Percentiles rank a stretch among this genome's conserved stretches.
phyloP scores from a whole-genome alignment of 2,113 vertebrate genomes.

The Desmodus rotundus region DNA sequence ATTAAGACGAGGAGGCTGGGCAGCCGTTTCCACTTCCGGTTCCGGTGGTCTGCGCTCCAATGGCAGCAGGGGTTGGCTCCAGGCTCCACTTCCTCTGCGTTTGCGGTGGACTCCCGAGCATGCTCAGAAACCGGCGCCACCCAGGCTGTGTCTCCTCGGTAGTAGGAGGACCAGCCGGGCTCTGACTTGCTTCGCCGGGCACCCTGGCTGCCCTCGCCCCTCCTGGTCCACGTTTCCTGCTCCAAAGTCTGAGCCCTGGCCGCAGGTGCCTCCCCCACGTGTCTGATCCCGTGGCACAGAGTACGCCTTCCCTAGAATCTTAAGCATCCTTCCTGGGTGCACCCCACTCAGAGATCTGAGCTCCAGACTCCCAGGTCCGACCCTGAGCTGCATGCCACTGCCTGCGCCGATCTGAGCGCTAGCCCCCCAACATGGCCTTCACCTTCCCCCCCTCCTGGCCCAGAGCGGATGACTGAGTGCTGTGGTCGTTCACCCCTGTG shows the following conservation, averaged over 20 bases:
- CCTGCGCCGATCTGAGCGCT: fast-evolving
- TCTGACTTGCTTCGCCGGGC: too few relatives aligned
- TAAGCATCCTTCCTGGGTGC: background rate
- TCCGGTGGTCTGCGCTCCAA: too few relatives aligned
- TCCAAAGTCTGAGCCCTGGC: background rate
- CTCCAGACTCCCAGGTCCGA: background rate
- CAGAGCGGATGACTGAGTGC: too few relatives aligned
- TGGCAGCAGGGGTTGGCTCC: too few relatives aligned
- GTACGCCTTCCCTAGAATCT: background rate
- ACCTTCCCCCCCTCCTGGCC: background rate
- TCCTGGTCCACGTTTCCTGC: background rate
- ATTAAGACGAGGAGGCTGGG: too few relatives aligned
- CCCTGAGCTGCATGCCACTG: fast-evolving
- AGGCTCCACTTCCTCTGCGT: too few relatives aligned
- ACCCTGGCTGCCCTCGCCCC: background rate
- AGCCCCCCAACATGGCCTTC: background rate
- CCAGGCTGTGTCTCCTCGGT: fast-evolving
- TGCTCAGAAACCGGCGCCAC: background rate
- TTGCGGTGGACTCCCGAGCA: fast-evolving
- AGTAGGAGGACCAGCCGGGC: too few relatives aligned
- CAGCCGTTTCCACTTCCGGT: background rate
- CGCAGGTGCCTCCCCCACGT: background rate
- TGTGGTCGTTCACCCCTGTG: background rate
- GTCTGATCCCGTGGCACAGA: too few relatives aligned
- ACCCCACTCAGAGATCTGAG: too few relatives aligned